Conservation (phyloP, 2,888 invertebrate species). For the Eupithecia subumbrata region DNA sequence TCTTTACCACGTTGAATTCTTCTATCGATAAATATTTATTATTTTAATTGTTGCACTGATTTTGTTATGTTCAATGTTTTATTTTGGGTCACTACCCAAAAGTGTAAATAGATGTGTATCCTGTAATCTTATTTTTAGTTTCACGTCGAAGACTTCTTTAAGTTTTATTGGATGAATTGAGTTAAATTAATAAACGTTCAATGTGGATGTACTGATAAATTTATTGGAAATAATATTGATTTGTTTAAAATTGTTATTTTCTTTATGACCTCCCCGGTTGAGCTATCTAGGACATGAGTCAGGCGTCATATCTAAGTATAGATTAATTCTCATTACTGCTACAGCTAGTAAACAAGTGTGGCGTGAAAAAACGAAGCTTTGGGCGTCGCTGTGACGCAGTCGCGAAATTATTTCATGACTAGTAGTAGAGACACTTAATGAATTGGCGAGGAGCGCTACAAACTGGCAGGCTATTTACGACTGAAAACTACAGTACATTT, state of each 20-base stretch:
- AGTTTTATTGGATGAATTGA: conserved; percentile 67
- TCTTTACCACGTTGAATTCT: conserved; percentile 81
- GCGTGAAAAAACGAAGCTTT: conserved; percentile 24
- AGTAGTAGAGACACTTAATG: conserved; percentile 55
- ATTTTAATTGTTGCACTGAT: conserved; percentile 82
- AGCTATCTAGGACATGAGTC: conserved; percentile 28
- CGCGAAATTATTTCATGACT: conserved; percentile 52
- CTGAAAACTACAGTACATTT: neutral
- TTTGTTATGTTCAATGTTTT: conserved; percentile 82
- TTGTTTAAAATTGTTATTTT: conserved; percentile 74
- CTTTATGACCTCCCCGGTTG: conserved; percentile 40
- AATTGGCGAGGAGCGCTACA: conserved; percentile 23
- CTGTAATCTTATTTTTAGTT: conserved; percentile 76
- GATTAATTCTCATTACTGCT: conserved; percentile 43
- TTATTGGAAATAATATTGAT: conserved; percentile 84
- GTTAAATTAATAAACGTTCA: conserved; percentile 76
- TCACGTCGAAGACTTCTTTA: conserved; percentile 74
- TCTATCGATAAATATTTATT: conserved; percentile 81
- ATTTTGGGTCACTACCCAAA: conserved; percentile 77
- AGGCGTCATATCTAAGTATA: conserved; percentile 44
- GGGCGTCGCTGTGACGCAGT: conserved; percentile 53
- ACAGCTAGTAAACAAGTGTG: conserved; percentile 46
- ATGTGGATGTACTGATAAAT: conserved; percentile 83
- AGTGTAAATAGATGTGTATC: conserved; percentile 77
- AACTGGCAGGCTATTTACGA: conserved; percentile 1